Evolutionary conservation across 2,797 vertebrate genomes (phyloP), one percentile per base, ranked within the genome.

Genomic region (Holocentrus rufus): DNA sequence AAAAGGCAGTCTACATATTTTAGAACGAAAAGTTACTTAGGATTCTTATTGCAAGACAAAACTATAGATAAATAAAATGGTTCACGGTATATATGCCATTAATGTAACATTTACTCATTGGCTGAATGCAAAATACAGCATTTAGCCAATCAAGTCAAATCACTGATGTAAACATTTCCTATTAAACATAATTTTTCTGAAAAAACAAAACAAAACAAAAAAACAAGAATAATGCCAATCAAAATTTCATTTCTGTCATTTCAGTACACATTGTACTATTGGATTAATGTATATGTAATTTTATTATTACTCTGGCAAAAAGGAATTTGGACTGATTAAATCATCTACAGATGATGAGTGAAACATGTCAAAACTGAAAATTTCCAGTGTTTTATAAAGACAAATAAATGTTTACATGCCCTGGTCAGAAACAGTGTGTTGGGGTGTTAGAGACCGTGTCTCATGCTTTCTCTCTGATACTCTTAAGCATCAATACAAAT

Each of bases 341-440:
- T 25, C 31, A 46, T 62, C 9, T 36, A 9, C 13, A 63, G 18
- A 42, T 30, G 2, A 47, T 56, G 2, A 64, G 11, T 11, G 55
- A 74, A 54, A 56, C 57, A 50, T 23, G 17, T 18, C 31, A 6
- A 44, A 46, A 57, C 14, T 27, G 39, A 20, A 50, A n/a, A 49
- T 47, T 47, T 36, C 0, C 2, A 6, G 20, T 22, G 23, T 68
- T 72, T 74, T 42, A 23, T 55, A 17, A 36, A 49, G 27, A 72
- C 17, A 44, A 50, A 62, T 58, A 18, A 52, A 79, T 55, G 0
- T n/a, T 18, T 9, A 7, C 13, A 10, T 22, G 50, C 47, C 42
- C 22, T 31, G 46, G n/a, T 73, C 56, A 82, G 56, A 59, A 65
- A 75, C 53, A 27, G 53, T 25, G 56, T 50, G 50, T 75, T 34